These are phyloP conservation scores for Deroptyus accipitrinus DNA, from an alignment of 2,113 vertebrate genomes.

Conservation along the genomic window DNA sequence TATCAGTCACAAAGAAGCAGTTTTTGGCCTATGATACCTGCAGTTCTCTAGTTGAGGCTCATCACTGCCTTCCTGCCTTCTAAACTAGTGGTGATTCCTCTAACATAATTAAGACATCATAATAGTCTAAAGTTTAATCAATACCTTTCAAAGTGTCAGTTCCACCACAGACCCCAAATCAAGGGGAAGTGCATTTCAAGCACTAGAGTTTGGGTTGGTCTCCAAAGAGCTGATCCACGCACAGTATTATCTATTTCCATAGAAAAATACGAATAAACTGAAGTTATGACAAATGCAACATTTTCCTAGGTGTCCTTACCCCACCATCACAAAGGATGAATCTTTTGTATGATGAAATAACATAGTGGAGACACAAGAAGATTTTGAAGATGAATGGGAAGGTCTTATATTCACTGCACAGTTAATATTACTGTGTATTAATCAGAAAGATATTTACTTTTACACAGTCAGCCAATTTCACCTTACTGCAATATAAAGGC, in stretches of 20 bases:
- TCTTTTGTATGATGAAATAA: not conserved
- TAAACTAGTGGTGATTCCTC: not conserved
- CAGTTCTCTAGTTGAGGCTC: not conserved
- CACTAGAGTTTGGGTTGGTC: not conserved
- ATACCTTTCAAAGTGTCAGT: not conserved
- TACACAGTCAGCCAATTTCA: not conserved
- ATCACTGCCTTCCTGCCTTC: not conserved
- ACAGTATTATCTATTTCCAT: not conserved
- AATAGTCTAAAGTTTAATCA: not conserved
- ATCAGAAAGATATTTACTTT: not conserved
- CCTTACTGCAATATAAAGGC: not conserved
- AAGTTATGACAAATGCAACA: not conserved
- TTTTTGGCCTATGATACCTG: not conserved
- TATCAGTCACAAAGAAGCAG: not conserved
- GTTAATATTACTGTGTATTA: not conserved
- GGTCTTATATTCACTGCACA: not conserved
- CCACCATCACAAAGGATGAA: not conserved
- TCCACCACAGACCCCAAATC: not conserved
- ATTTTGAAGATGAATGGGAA: not conserved
- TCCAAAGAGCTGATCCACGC: not conserved
- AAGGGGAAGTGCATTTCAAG: not conserved
- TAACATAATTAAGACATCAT: not conserved
- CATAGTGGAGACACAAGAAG: not conserved
- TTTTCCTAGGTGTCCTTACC: not conserved
- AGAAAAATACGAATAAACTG: not conserved